Base-by-base conservation (phyloP, 1,140 invertebrate species). In the Monochamus saltuarius region DNA sequence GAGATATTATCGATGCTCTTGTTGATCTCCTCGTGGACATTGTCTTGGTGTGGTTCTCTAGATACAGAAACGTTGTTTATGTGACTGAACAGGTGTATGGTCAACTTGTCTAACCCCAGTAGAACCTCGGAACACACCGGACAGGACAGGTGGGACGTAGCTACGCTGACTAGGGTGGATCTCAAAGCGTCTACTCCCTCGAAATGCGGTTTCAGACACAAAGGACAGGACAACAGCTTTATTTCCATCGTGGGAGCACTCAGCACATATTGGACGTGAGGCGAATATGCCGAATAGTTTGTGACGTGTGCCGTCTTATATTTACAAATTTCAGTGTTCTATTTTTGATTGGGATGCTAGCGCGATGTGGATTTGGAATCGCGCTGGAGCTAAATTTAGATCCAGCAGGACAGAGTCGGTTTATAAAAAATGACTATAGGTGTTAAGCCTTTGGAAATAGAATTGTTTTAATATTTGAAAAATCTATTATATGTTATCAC, bases 21-120 rank as follows among this genome's bases (percentile, higher is more conserved):
- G 45, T 66, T 56, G 36, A 63, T 67, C 55, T 71, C 59, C 10
- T 68, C 45, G 16, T 61, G 51, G 75, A 79, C 78, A 73, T 73
- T 62, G 35, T 68, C 73, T 73, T 63, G 74, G 77, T 42, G 46
- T n/a, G 13, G 9, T 19, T 4, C 43, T 19, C 29, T 13, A 4
- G 22, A 13, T 4, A 51, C 29, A 56, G 73, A 65, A 38, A 47
- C 35, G 35, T 61, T 53, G 34, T 35, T 69, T 6, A 83, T 81
- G 73, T 92, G 89, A 22, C 84, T 84, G 67, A 91, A 90, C 59
- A 92, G 76, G 77, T 92, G 90, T 68, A 91, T 90, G 1, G 89
- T 92, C n/a, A 92, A 78, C 77, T 92, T 92, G 76, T 91, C 90
- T 52, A 92, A 82, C 2, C 90, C 89, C 51, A 83, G 74, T 6